Conservation (phyloP, 2,797 vertebrate genomes). For the Denticeps clupeoides region DNA sequence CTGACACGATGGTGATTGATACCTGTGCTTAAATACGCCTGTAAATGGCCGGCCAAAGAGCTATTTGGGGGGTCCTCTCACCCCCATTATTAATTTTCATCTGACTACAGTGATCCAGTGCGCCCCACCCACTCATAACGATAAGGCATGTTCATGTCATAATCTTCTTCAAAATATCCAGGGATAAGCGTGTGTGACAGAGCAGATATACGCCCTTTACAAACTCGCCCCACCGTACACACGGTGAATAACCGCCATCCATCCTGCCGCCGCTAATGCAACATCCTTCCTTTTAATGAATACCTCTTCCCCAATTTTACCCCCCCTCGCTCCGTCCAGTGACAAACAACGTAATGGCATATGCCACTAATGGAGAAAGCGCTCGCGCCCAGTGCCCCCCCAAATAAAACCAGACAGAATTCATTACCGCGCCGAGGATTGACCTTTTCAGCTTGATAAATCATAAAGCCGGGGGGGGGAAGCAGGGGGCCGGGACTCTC, state of each 20-base stretch:
- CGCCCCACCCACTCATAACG: too few species aligned
- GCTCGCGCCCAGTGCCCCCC: constrained; percentile 29
- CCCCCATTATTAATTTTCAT: too few species aligned
- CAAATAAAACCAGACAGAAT: constrained; percentile 57
- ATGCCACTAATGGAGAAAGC: constrained; percentile 43
- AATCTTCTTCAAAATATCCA: too few species aligned
- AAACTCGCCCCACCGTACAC: too few species aligned
- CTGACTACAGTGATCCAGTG: too few species aligned
- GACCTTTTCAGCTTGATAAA: constrained; percentile 64
- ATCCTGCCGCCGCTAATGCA: constrained; percentile 7
- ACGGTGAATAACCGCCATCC: background rate
- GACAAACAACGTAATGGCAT: constrained; percentile 34
- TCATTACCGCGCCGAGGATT: constrained; percentile 48
- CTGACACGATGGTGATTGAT: too few species aligned
- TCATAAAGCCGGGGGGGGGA: constrained; percentile 39
- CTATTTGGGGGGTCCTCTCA: too few species aligned
- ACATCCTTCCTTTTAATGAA: constrained; percentile 20
- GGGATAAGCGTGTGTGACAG: background rate
- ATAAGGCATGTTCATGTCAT: too few species aligned
- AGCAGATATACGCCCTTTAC: background rate
- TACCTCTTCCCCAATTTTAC: constrained; percentile 1
- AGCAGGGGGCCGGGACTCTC: constrained; percentile 30
- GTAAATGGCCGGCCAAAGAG: too few species aligned
- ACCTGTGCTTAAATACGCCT: too few species aligned
- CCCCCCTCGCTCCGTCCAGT: constrained; percentile 9